Conservation (phyloP, 2,113 vertebrate species). For the Carollia perspicillata region DNA sequence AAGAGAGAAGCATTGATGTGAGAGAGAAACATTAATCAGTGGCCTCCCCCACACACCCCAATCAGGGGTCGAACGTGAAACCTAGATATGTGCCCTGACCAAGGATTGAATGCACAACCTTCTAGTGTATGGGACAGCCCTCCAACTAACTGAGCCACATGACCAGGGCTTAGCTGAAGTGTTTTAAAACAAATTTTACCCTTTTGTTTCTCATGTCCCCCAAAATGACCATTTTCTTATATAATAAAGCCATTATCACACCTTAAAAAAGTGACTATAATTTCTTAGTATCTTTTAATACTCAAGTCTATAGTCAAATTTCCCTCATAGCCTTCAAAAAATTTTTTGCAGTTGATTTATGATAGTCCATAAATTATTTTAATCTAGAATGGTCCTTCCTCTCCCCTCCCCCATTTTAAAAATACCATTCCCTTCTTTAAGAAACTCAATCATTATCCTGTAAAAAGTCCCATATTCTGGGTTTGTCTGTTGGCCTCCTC, state of each 20-base stretch:
- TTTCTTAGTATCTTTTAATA: background rate
- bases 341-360: slow-evolving; percentile 4
- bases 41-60: no score
- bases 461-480: background rate
- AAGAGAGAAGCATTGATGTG: no score
- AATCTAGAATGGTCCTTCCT: background rate
- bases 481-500: slow-evolving; percentile 14
- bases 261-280: background rate
- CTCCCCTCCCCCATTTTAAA: background rate
- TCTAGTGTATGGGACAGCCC: no score
- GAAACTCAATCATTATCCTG: background rate
- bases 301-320: background rate
- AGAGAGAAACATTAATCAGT: no score
- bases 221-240: background rate
- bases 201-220: background rate
- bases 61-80: no score
- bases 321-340: background rate
- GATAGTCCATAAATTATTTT: background rate
- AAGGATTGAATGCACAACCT: no score
- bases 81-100: no score
- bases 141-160: no score
- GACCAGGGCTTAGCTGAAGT: background rate
- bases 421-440: background rate
- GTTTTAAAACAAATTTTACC: slow-evolving; percentile 15
- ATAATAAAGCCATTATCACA: slow-evolving; percentile 26